phyloP scores from a whole-genome alignment of 2,888 invertebrate genomes.

The Pycnomerus fuliginosus region DNA sequence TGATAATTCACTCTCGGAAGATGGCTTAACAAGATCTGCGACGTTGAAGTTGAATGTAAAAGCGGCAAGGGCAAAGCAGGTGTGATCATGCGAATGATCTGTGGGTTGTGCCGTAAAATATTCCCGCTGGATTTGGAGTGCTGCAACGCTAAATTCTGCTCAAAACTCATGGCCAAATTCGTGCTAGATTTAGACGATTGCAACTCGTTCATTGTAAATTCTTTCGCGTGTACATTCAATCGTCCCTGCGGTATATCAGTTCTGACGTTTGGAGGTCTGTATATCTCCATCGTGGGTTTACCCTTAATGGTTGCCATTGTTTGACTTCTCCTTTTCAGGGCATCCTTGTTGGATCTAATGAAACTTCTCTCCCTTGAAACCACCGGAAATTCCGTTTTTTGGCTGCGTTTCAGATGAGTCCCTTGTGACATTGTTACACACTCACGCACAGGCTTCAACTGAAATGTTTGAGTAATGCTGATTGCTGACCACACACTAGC shows the following conservation, averaged over 20 bases:
- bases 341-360: constrained; percentile 59
- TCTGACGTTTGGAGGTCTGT: constrained; percentile 73
- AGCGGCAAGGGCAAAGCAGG: constrained; percentile 47
- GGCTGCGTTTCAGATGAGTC: constrained; percentile 43
- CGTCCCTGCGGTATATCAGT: constrained; percentile 53
- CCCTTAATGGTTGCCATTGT: constrained; percentile 65
- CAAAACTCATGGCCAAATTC: constrained; percentile 43
- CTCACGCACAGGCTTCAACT: constrained; percentile 20
- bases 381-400: constrained; percentile 34
- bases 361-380: constrained; percentile 70
- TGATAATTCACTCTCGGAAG: constrained; percentile 63
- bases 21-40: constrained; percentile 63
- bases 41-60: constrained; percentile 63
- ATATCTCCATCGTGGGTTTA: constrained; percentile 85
- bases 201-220: constrained; percentile 77
- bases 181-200: constrained; percentile 50
- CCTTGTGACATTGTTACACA: constrained; percentile 33
- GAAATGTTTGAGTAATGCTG: constrained; percentile 38
- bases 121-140: constrained; percentile 62
- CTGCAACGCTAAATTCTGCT: constrained; percentile 46
- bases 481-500: constrained; percentile 45
- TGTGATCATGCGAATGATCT: constrained; percentile 42
- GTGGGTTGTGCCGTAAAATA: constrained; percentile 62
- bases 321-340: constrained; percentile 69
- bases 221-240: constrained; percentile 86